Evolutionary conservation across 2,797 vertebrate genomes (phyloP).

Genomic region (Crocidura indochinensis): DNA sequence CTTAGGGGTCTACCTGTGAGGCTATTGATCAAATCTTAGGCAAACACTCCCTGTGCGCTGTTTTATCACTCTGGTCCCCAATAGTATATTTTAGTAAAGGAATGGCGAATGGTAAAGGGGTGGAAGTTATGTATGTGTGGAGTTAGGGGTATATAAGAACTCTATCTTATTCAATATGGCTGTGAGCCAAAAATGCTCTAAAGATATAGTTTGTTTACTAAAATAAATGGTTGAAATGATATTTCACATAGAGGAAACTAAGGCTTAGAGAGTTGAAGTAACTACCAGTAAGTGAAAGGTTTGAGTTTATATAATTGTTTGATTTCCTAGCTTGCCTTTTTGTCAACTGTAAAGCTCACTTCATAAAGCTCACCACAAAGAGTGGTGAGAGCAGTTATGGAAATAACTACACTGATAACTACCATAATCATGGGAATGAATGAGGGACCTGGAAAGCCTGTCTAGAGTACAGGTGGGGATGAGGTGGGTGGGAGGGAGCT

Average conservation of each 20-base stretch:
- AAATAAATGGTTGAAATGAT: not conserved
- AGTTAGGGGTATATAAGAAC: not conserved
- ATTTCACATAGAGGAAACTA: not conserved
- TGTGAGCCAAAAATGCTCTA: slow-evolving; percentile 25
- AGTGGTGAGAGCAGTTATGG: no score
- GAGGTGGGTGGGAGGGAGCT: no score
- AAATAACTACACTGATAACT: no score
- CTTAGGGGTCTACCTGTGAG: no score
- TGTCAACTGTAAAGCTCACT: not conserved
- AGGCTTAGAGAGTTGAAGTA: not conserved
- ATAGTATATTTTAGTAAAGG: not conserved
- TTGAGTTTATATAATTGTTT: not conserved
- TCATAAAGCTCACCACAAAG: no score
- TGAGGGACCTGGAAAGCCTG: no score
- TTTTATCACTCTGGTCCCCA: no score
- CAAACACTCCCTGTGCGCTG: no score
- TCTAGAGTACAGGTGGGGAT: no score
- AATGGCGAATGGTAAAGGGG: not conserved
- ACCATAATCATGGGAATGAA: no score
- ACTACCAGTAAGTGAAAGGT: not conserved
- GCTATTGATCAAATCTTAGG: no score
- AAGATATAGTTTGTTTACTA: slow-evolving; percentile 5
- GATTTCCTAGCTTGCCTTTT: not conserved
- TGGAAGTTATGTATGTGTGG: not conserved
- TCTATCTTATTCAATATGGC: not conserved